Evolutionary conservation across 2,888 invertebrate genomes (phyloP), one percentile per base, ranked within the genome.

Genomic region (Pharmacophagus antenor): DNA sequence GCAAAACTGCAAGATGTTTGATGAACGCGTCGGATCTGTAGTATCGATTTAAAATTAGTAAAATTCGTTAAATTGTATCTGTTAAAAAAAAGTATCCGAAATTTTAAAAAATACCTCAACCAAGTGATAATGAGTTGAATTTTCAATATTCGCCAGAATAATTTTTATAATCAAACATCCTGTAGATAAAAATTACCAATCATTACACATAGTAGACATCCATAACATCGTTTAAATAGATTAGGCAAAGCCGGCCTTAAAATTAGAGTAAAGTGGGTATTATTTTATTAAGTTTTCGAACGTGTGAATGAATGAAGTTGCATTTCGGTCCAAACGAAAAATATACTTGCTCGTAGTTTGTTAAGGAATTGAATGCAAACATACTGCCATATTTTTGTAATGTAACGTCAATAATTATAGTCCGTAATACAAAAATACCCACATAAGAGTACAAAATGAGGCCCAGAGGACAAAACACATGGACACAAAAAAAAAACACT

Each of bases 181-280:
- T 88, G 86, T 85, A 84, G 58, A 81, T 83, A 81, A 73, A 73
- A 67, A 62, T 71, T 27, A 27, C 70, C 68, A 22, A 60, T 76
- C 76, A 76, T 70, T 66, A 70, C 73, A 74, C 68, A 69, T 73
- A 73, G 73, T 66, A 65, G 63, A 59, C 72, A 70, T 68, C 77
- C 73, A 77, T 79, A 77, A 77, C 76, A 79, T 80, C 74, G 79
- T 84, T 84, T 75, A 74, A 77, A 83, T 88, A 88, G 87, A 75
- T 73, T 88, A 89, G 85, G 84, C 83, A 83, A 84, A 84, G 79
- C 88, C 84, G 85, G 86, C 87, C 89, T 87, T 87, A 85, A 82
- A 77, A 63, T 74, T 83, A 79, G 77, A 73, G 74, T 78, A 77
- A 77, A 71, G 65, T 72, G 69, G 69, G 70, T 71, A 73, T 73